Percentiles rank a stretch among this genome's conserved stretches.
Evolutionary conservation across 2,888 invertebrate species (phyloP).

Genomic region (Diabrotica balteata): DNA sequence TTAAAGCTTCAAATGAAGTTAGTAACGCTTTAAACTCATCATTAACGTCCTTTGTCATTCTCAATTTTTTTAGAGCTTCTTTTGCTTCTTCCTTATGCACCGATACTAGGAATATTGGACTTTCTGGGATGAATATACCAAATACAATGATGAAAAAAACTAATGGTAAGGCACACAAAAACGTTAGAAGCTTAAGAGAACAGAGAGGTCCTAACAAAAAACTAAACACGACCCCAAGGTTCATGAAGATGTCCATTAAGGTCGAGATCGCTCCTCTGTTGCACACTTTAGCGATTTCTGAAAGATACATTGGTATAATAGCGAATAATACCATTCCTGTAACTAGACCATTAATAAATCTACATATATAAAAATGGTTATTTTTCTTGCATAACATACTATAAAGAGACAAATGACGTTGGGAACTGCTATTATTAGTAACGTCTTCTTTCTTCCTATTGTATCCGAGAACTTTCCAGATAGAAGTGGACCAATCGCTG

Average conservation of each 20-base stretch:
- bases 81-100: constrained; percentile 68
- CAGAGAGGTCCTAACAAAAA: constrained; percentile 43
- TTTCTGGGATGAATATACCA: constrained; percentile 42
- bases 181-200: constrained; percentile 39
- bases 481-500: constrained; percentile 43
- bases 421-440: constrained; percentile 69
- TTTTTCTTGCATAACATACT: constrained; percentile 38
- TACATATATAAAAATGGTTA: constrained; percentile 62
- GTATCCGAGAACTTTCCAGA: constrained; percentile 40
- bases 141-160: constrained; percentile 41
- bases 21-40: constrained; percentile 30
- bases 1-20: constrained; percentile 24
- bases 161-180: constrained; percentile 41
- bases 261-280: constrained; percentile 77
- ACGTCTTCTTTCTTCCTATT: constrained; percentile 71
- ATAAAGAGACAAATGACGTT: constrained; percentile 63
- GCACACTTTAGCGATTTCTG: constrained; percentile 82
- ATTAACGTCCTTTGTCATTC: constrained; percentile 29
- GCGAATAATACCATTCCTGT: constrained; percentile 75
- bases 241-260: constrained; percentile 47
- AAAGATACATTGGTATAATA: constrained; percentile 82
- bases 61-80: constrained; percentile 55
- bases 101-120: constrained; percentile 43
- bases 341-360: constrained; percentile 69
- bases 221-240: constrained; percentile 41